Base-by-base conservation (phyloP, 37 sponge, comb jelly and placozoan genomes). In the Halichondria panicea region DNA sequence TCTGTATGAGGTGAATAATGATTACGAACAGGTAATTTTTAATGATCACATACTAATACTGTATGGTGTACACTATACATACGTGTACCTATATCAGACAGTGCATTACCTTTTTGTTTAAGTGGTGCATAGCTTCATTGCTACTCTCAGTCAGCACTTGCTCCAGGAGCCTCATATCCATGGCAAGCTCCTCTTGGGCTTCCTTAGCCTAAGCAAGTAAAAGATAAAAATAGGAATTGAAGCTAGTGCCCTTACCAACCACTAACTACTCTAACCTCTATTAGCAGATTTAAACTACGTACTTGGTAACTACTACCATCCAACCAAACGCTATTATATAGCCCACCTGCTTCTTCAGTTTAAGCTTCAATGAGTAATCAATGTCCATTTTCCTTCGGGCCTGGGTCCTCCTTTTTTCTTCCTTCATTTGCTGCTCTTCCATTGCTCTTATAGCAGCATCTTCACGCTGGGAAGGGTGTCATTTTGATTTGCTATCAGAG, bases 91-190 rank as follows among this genome's bases (percentile, higher is more conserved):
- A n/a, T n/a, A n/a, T n/a, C n/a, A n/a, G n/a, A n/a, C n/a, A n/a
- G n/a, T n/a, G n/a, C n/a, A n/a, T n/a, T 28, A 91, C 91, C 84
- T 92, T 90, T 53, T 75, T 81, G 48, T 95, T 76, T 5, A 87
- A 76, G 2, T 70, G 54, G 41, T 87, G 81, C 77, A 80, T 78
- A 25, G 83, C 91, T 30, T 95, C 96, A 83, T 92, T 93, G 60
- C 63, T 76, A 31, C 87, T 93, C 55, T 82, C 75, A 30, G 55
- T 32, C 25, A 98, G 72, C 72, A 98, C 84, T 13, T 89, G 82
- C 61, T 98, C 93, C 31, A 98, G 72, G 24, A 95, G 75, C 76
- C 93, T 98, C 99, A 98, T 98, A 52, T 98, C 99, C 70, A 95
- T 68, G 22, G 95, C 99, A 3, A 98, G 71, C 68, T 98, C 96